Base-by-base conservation (phyloP, 2,797 vertebrate species). In the Telmatherina bonti region DNA sequence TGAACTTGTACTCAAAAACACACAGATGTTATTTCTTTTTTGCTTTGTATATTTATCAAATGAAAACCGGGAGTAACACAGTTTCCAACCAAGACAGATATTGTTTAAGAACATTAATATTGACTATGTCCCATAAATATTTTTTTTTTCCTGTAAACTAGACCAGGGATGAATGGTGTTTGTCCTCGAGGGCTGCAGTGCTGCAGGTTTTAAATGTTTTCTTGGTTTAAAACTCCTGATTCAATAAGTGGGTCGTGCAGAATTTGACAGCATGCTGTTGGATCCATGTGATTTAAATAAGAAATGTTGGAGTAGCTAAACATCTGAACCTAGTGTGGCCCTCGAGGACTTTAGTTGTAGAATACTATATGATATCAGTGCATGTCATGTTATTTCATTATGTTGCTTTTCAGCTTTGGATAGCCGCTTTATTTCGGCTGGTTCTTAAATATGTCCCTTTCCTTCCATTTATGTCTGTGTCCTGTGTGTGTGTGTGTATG, bases 381-480 rank as follows among this genome's bases (percentile, higher is more conserved):
- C n/a, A n/a, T n/a, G n/a, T n/a, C n/a, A n/a, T n/a, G n/a, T n/a
- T n/a, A n/a, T n/a, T n/a, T n/a, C n/a, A n/a, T n/a, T n/a, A 51
- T 36, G n/a, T 26, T 45, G 41, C 58, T 36, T 70, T 69, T 27
- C 22, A 24, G 22, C 2, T 57, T 57, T 15, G 56, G 16, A 43
- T 67, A 38, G 22, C 62, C 60, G 45, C 30, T 72, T 72, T 67
- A 12, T 43, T n/a, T 45, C 24, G 12, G 26, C 65, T 67, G 62
- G 72, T 58, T 56, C 49, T 47, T 5, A 35, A 31, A 9, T 43
- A 12, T 62, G 22, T 70, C 38, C 18, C 29, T 70, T 71, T 67
- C 27, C 45, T 43, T 55, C 24, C 71, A 18, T 72, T 31, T 65
- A 1, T 62, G 29, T 45, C 16, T 20, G 18, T 69, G 0, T 64